A percentile compares a stretch with the other conserved stretches of the same genome.
Conservation (phyloP, 2,113 vertebrate genomes). For the Erpornis zantholeuca region DNA sequence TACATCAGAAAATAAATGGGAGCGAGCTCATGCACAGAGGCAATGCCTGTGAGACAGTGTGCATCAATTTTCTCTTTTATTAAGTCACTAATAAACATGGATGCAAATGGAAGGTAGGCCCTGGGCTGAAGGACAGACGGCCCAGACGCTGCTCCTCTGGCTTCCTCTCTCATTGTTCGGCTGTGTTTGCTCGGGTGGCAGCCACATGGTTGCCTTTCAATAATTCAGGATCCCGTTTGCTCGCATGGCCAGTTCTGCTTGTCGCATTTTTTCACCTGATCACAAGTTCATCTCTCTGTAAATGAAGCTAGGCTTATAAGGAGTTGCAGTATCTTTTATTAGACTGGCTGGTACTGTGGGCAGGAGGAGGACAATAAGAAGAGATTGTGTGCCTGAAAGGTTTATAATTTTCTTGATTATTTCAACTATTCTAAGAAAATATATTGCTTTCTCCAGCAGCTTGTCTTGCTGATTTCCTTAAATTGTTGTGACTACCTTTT, state of each 20-base stretch:
- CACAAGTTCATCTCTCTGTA: neutral
- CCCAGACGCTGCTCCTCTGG: accelerated
- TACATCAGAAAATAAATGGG: neutral
- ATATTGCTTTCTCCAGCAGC: neutral
- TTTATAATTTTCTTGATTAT: neutral
- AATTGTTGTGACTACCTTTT: neutral
- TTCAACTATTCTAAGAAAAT: neutral
- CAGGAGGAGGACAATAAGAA: neutral
- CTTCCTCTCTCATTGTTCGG: neutral
- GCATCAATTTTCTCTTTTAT: neutral
- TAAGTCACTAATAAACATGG: neutral
- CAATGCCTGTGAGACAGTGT: neutral
- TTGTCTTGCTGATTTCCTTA: neutral
- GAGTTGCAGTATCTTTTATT: neutral
- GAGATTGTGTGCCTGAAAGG: neutral
- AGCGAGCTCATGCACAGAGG: neutral
- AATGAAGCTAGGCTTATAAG: neutral
- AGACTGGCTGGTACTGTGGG: neutral
- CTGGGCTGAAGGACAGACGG: neutral
- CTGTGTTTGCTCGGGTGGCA: neutral
- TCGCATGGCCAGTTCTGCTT: neutral
- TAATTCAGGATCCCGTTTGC: constrained; percentile 31
- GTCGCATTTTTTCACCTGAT: neutral
- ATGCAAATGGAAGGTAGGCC: neutral
- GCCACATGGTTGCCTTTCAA: constrained; percentile 12